Evolutionary conservation across 2,113 vertebrate genomes (phyloP).

Genomic region (Origma solitaria): DNA sequence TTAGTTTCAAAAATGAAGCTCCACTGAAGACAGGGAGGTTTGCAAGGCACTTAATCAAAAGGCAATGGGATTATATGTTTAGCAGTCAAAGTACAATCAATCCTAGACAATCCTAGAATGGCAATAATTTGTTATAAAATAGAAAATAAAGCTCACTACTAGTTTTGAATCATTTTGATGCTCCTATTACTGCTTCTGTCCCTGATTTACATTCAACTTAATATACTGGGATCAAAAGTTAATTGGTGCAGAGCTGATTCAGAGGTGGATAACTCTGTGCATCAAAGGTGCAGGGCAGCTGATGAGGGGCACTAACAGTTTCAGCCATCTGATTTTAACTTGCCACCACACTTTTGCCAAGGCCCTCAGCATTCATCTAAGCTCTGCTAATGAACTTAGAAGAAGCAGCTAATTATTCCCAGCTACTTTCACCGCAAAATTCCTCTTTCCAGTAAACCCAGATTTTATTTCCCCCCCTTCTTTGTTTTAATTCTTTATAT

Average conservation of each 20-base stretch:
- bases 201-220: not conserved
- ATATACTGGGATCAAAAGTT: not conserved
- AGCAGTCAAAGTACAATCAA: not conserved
- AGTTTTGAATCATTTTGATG: not conserved
- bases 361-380: not conserved
- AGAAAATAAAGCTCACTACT: not conserved
- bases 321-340: not conserved
- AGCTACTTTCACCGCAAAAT: not conserved
- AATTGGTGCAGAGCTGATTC: not conserved
- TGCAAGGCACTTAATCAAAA: constrained; percentile 1
- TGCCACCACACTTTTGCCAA: not conserved
- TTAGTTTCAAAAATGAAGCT: constrained; percentile 5
- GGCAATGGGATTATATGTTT: not conserved
- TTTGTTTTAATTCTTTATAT: not conserved
- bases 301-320: not conserved
- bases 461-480: fast-evolving
- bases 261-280: not conserved
- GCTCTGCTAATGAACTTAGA: not conserved
- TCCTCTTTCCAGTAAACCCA: not conserved
- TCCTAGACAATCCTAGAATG: not conserved
- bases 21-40: not conserved
- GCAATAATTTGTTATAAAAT: not conserved
- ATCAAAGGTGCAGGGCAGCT: not conserved
- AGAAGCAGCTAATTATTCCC: not conserved
- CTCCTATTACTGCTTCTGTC: not conserved